Conservation (phyloP, 2,797 vertebrate genomes). For the Lepidocolaptes lacrymiger region DNA sequence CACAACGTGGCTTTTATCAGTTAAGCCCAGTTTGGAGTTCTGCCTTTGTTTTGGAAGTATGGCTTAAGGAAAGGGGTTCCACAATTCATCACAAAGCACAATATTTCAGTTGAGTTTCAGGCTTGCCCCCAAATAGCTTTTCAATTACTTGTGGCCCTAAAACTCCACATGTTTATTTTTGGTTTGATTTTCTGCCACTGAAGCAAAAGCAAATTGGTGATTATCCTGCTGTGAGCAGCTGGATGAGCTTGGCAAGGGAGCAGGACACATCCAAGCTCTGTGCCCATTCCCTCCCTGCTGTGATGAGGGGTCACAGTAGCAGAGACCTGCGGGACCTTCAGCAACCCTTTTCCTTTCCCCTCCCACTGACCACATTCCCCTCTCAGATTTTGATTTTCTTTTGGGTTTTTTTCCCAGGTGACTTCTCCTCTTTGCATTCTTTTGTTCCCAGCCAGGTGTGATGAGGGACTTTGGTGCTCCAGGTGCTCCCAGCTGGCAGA, state of each 20-base stretch:
- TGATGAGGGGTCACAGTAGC: fast-evolving
- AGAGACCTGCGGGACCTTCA: fast-evolving
- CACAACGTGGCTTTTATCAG: background rate
- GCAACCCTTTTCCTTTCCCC: background rate
- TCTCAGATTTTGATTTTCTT: background rate
- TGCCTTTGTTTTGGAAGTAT: background rate
- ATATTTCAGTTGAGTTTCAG: background rate
- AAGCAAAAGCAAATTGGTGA: background rate
- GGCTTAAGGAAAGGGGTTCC: background rate
- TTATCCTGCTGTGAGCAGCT: background rate
- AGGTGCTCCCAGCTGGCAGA: fast-evolving
- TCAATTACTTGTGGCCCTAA: background rate
- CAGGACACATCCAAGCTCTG: fast-evolving
- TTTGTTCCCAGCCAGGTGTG: background rate
- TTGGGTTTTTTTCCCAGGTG: no score
- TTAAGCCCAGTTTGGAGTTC: background rate
- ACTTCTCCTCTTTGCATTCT: background rate
- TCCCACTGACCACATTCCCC: background rate
- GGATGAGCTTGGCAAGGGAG: background rate
- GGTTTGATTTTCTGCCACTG: background rate
- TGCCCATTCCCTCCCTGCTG: fast-evolving
- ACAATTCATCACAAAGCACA: fast-evolving
- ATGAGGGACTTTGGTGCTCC: fast-evolving
- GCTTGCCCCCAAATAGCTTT: background rate
- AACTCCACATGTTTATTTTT: background rate